Percentiles rank a stretch among this genome's conserved stretches.
phyloP scores from a whole-genome alignment of 2,888 invertebrate genomes.

The Perizoma flavofasciatum region DNA sequence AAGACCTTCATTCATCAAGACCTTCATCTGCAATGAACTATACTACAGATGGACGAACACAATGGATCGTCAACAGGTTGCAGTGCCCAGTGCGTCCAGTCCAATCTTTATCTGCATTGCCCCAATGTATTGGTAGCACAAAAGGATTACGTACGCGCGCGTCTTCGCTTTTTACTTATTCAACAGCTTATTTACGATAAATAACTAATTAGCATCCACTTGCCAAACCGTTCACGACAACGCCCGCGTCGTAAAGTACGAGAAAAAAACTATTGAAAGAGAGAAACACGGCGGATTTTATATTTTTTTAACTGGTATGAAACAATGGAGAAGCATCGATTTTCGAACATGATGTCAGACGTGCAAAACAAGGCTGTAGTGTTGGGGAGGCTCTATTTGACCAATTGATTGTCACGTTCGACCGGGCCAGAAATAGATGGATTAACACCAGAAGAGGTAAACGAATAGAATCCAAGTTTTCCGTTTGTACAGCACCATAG shows the following conservation, averaged over 20 bases:
- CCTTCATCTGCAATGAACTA: too few species aligned
- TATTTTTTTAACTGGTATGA: neutral
- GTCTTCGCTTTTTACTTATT: slow-evolving; percentile 3
- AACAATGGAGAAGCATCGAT: slow-evolving; percentile 21
- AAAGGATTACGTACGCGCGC: slow-evolving; percentile 3
- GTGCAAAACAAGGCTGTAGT: slow-evolving; percentile 23
- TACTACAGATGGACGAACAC: neutral
- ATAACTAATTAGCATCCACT: slow-evolving; percentile 22
- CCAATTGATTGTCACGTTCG: slow-evolving; percentile 34
- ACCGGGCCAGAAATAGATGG: slow-evolving; percentile 28
- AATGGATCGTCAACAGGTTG: slow-evolving; percentile 10
- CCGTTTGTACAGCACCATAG: too few species aligned
- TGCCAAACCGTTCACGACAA: slow-evolving; percentile 17
- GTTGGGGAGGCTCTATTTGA: slow-evolving; percentile 36
- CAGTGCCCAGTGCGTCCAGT: slow-evolving; percentile 6
- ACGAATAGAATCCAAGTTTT: slow-evolving; percentile 3
- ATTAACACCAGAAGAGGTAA: slow-evolving; percentile 8
- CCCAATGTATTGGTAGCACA: slow-evolving; percentile 8
- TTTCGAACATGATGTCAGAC: slow-evolving; percentile 25
- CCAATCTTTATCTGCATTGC: slow-evolving; percentile 17
- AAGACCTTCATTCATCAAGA: too few species aligned
- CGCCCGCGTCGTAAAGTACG: neutral
- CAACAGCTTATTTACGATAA: slow-evolving; percentile 14
- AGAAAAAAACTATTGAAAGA: slow-evolving; percentile 11
- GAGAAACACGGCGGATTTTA: neutral